A percentile compares a stretch with the other conserved stretches of the same genome.
Evolutionary conservation across 2,797 vertebrate species (phyloP).

Genomic region (Eulemur mongoz): DNA sequence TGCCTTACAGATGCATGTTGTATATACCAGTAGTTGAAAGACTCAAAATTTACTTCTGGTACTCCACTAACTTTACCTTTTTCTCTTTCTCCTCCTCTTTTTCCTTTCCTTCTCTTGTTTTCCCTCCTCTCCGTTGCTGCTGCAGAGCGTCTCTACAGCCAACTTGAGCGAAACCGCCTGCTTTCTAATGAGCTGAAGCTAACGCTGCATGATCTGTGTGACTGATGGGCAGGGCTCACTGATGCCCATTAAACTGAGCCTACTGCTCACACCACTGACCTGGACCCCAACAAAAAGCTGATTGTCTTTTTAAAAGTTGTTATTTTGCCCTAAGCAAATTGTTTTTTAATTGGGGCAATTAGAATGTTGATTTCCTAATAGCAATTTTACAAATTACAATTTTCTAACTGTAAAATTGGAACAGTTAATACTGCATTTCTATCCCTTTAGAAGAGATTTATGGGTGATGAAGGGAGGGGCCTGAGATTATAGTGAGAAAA

Average conservation of each 20-base stretch:
- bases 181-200: constrained; percentile 88
- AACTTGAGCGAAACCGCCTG: constrained; percentile 88
- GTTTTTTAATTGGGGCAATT: constrained; percentile 63
- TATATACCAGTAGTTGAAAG: constrained; percentile 13
- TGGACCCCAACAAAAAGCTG: constrained; percentile 78
- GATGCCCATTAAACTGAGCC: constrained; percentile 76
- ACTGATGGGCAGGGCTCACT: constrained; percentile 84
- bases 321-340: constrained; percentile 63
- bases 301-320: constrained; percentile 66
- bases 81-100: constrained; percentile 79
- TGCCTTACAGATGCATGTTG: constrained; percentile 46
- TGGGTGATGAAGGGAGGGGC: not conserved
- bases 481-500: not conserved
- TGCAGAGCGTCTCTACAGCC: constrained; percentile 88
- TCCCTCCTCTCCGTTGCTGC: constrained; percentile 70
- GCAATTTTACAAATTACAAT: no score
- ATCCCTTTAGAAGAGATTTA: not conserved
- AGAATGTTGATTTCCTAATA: constrained; percentile 32
- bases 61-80: constrained; percentile 85
- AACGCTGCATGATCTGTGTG: constrained; percentile 89
- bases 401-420: not conserved
- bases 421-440: constrained; percentile 16
- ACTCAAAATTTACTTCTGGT: constrained; percentile 27
- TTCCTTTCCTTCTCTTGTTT: constrained; percentile 65
- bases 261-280: constrained; percentile 70